Percentiles rank a stretch among this genome's conserved stretches.
Evolutionary conservation across 2,113 vertebrate genomes (phyloP).

Genomic region (Mus pahari): DNA sequence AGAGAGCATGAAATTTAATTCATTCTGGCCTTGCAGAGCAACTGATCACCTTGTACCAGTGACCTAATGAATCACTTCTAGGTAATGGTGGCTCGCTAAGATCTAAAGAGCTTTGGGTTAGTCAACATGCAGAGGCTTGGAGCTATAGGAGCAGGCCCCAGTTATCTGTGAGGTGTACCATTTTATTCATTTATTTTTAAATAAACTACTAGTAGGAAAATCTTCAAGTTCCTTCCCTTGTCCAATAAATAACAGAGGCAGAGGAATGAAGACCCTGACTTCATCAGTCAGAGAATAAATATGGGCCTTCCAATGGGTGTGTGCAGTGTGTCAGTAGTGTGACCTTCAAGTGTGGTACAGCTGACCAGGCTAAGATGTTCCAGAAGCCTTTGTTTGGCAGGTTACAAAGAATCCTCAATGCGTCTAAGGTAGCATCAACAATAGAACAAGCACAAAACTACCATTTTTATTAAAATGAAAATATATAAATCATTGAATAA

Average conservation of each 20-base stretch:
- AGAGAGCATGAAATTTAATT: no score
- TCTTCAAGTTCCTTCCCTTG: not conserved
- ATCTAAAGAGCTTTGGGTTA: not conserved
- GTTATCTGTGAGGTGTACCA: not conserved
- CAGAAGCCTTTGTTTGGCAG: not conserved
- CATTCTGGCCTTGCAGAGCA: not conserved
- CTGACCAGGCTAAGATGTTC: no score
- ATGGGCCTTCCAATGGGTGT: not conserved
- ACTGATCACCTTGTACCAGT: not conserved
- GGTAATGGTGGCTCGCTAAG: not conserved
- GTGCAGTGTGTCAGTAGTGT: not conserved
- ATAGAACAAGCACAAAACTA: not conserved
- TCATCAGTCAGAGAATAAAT: not conserved
- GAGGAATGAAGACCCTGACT: no score
- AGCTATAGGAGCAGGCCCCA: rapidly evolving
- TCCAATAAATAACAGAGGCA: not conserved
- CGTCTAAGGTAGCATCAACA: not conserved
- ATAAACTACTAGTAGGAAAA: not conserved
- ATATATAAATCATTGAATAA: not conserved
- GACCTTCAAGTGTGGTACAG: no score
- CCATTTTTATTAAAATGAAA: not conserved
- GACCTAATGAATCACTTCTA: not conserved
- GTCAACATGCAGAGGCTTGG: rapidly evolving
- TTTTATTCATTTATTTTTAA: not conserved
- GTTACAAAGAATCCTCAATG: not conserved